Evolutionary conservation across 2,888 invertebrate genomes (phyloP), one percentile per base, ranked within the genome.

Genomic region (Sinotaia quadrata): DNA sequence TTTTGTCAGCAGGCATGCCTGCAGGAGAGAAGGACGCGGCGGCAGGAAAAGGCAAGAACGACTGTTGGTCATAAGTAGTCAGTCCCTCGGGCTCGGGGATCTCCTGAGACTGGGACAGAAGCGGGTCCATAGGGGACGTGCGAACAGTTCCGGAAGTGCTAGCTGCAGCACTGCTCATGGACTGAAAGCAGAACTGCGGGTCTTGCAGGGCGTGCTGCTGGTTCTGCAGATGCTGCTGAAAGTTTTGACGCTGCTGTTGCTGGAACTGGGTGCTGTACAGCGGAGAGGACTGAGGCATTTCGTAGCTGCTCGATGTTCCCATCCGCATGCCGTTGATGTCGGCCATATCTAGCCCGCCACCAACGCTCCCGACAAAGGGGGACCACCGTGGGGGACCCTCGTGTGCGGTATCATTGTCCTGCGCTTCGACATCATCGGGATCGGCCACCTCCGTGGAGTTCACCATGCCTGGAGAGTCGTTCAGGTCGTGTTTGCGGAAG

Each of bases 101-200:
- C 21, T 29, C 52, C 63, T 52, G 63, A 2, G 27, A 15, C 52
- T 65, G 65, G 21, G 65, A 21, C 33, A 65, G 24, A 41, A 65
- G 12, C 15, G 65, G 56, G 27, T 63, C 63, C 21, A 65, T 15
- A 4, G 56, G 51, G 12, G 61, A 34, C 5, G 61, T 21, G 12
- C 61, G 33, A 12, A 49, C 49, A 2, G 51, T 24, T 18, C 27
- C n/a, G 4, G 54, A 31, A 2, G 44, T n/a, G 49, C 33, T 18
- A 34, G 18, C 29, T 0, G 52, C n/a, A 1, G 51, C 51, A 18
- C 52, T 37, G 51, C 10, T 51, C 37, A 65, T 56, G 15, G 27
- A 33, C 27, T 34, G 58, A 18, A 58, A 58, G 37, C 37, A 58
- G 27, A 29, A 54, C 54, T 54, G 54, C 29, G 24, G 54, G 5